Evolutionary conservation across 1,140 invertebrate species (phyloP), one percentile per base, ranked within the genome.

Genomic region (Mya arenaria): DNA sequence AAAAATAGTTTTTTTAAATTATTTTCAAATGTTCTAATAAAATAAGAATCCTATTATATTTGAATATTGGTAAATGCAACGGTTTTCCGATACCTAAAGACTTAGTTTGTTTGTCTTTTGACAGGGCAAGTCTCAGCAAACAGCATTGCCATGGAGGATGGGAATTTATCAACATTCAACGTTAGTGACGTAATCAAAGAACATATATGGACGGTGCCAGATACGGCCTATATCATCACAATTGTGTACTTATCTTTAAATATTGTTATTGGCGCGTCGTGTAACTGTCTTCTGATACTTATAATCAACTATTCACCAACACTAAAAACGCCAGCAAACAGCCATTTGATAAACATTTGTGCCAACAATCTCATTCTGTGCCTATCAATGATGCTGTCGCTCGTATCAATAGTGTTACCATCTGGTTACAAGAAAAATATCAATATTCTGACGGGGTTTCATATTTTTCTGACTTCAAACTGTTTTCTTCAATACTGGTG

Each of bases 331-430:
- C 89, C 89, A 19, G 87, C 89, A 15, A 90, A 90, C 66, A 84
- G 71, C 13, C 87, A 89, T 60, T 80, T 90, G 28, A 80, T 90
- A 36, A 90, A 88, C 73, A 90, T 90, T 39, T 90, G 89, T 65
- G 71, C 81, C 39, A 90, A 86, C 44, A 90, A 89, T 84, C 34
- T 90, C 10, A 28, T 85, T 19, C 48, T 89, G 69, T 80, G 78
- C 30, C n/a, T 85, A n/a, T 73, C 83, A 39, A 88, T 88, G 86
- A 8, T 87, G n/a, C 44, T 88, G 0, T 83, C 84, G 0, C 23
- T 86, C 15, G 34, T 85, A 1, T 83, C 81, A 0, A 41, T 88
- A 15, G 63, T 71, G 28, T 23, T 81, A 17, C 36, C 66, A 39
- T n/a, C 25, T 15, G 55, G 84, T 72, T 52, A 36, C 6, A 48